These are phyloP conservation scores for Leptobrachium leishanense DNA, from an alignment of 2,113 vertebrate species.

Conservation along the genomic window DNA sequence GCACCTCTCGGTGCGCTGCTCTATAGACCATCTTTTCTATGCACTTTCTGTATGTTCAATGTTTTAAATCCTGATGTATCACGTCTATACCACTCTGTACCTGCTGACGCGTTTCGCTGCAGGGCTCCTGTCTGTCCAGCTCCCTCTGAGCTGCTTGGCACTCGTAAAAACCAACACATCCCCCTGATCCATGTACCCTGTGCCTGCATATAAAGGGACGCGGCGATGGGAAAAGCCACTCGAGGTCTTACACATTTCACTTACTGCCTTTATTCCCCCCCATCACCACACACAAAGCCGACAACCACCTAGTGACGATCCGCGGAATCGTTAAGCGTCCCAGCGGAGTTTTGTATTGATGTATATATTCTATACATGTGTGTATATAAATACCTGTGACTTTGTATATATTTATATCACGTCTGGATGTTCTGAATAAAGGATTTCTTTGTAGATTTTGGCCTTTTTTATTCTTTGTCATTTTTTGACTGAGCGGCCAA, in stretches of 20 bases:
- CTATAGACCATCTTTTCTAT: background rate
- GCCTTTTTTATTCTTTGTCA: background rate
- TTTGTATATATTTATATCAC: conserved; percentile 43
- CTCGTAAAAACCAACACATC: background rate
- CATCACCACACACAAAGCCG: background rate
- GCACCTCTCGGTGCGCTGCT: background rate
- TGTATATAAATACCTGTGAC: conserved; percentile 24
- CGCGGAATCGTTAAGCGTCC: background rate
- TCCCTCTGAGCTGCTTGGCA: background rate
- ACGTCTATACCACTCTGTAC: background rate
- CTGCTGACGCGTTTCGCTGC: background rate
- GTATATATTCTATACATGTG: conserved; percentile 33
- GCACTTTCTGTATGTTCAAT: too few species aligned
- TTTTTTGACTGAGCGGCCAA: too few species aligned
- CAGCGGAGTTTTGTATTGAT: background rate
- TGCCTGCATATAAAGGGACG: background rate
- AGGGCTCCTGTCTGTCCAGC: background rate
- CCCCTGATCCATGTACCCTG: background rate
- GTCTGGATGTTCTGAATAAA: background rate
- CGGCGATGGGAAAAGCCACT: background rate
- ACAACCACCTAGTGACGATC: too few species aligned
- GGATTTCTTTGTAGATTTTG: background rate
- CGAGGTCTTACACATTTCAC: background rate
- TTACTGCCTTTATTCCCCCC: background rate
- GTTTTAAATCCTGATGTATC: too few species aligned